phyloP scores from a whole-genome alignment of 2,113 vertebrate species.

The Chloroceryle aenea region DNA sequence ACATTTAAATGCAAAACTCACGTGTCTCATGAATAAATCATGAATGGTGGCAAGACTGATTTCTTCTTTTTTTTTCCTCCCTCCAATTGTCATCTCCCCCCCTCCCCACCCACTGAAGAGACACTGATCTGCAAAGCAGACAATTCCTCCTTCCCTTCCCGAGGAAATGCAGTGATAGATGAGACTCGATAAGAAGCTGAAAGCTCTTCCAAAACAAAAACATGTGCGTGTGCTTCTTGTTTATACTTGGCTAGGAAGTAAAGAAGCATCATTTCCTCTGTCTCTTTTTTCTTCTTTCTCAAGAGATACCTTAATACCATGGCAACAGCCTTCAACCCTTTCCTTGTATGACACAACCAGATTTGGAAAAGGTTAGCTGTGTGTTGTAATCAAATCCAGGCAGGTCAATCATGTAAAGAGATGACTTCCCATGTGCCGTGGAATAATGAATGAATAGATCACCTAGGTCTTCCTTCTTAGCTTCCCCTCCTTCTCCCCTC shows the following conservation, averaged over 20 bases:
- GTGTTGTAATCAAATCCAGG: conserved; percentile 70
- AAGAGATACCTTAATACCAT: conserved; percentile 71
- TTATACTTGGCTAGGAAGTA: conserved; percentile 70
- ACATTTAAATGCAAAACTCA: conserved; percentile 79
- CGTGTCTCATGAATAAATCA: conserved; percentile 77
- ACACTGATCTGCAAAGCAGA: conserved; percentile 60
- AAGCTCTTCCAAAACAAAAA: conserved; percentile 66
- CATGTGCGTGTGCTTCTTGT: conserved; percentile 62
- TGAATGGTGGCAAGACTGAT: conserved; percentile 71
- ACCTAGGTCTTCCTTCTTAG: not conserved
- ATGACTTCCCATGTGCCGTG: conserved; percentile 40
- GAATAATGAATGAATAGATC: conserved; percentile 63
- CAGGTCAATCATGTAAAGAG: conserved; percentile 67
- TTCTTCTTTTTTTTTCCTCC: conserved; percentile 6
- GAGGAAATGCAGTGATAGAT: conserved; percentile 59
- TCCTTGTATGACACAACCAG: conserved; percentile 69
- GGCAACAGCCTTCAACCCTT: conserved; percentile 76
- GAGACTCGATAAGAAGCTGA: conserved; percentile 51
- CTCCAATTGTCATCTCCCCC: conserved; percentile 20
- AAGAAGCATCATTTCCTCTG: conserved; percentile 59
- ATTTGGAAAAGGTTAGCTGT: conserved; percentile 68
- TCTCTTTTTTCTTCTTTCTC: conserved; percentile 27
- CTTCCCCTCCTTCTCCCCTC: not conserved
- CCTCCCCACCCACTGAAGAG: not conserved
- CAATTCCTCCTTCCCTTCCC: conserved; percentile 57